These are phyloP conservation scores for Electrophaes corylata DNA, from an alignment of 2,888 invertebrate species.

Conservation along the genomic window DNA sequence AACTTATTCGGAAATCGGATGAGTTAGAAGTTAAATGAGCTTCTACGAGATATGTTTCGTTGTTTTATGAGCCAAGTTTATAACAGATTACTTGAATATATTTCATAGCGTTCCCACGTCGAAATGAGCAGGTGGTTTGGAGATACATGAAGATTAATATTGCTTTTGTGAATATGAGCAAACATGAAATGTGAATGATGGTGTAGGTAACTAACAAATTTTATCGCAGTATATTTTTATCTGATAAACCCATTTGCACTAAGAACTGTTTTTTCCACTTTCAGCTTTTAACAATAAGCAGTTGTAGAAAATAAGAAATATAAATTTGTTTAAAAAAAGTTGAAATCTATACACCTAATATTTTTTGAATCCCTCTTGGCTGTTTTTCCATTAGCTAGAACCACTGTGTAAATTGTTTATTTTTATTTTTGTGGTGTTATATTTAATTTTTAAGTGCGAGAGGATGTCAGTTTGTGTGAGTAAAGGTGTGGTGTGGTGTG, in stretches of 20 bases:
- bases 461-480: no score
- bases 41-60: conserved; percentile 49
- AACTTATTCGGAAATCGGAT: conserved; percentile 27
- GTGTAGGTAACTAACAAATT: not conserved
- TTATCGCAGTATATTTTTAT: not conserved
- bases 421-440: no score
- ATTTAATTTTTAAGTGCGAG: no score
- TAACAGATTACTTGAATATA: conserved; percentile 26
- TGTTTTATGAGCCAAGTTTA: conserved; percentile 54
- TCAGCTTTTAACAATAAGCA: no score
- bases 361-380: no score
- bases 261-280: no score
- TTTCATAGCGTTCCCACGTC: conserved; percentile 13
- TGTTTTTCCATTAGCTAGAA: no score
- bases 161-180: conserved; percentile 16
- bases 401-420: no score
- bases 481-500: no score
- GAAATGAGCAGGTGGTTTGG: conserved; percentile 23
- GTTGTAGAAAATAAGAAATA: no score
- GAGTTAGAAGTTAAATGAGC: conserved; percentile 48
- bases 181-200: conserved; percentile 4
- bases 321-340: no score
- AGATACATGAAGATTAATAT: conserved; percentile 16
- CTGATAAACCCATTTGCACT: not conserved
- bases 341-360: no score